Base-by-base conservation (phyloP, 2,113 vertebrate genomes). In the Peromyscus polionotus region DNA sequence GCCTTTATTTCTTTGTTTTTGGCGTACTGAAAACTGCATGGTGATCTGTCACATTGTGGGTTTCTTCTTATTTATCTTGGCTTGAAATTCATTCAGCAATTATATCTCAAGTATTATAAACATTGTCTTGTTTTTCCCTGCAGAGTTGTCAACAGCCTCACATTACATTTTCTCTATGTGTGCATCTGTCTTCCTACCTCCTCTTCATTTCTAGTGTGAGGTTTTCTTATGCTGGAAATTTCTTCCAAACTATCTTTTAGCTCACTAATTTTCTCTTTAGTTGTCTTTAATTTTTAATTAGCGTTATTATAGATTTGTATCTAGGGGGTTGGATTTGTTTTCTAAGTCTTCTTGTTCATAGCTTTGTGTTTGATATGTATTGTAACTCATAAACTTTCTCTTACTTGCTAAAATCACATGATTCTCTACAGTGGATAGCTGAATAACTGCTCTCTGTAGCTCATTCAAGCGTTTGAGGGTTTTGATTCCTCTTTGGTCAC, bases 201-300 rank as follows among this genome's bases (percentile, higher is more conserved):
- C 33, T 89, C 48, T 14, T 67, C 70, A 61, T 61, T 91, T 67
- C 91, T 13, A 63, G 39, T 57, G 65, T 16, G 36, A 45, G 61
- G 10, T 51, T 0, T 67, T 36, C 77, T n/a, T 67, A 2, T 0
- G 10, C 51, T 36, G 45, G 14, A 76, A 12, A 63, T 92, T 77
- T 94, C 77, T 89, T 59, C 65, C 24, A 11, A 31, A 42, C 76
- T 51, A 33, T n/a, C 90, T 89, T 94, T 91, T 76, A 93, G 20
- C 59, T 89, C 19, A 12, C 54, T 63, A 39, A 79, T 90, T 92
- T 92, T 93, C 79, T 96, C 73, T 96, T 79, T 10, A 61, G 28
- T 88, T 67, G 11, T 61, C 68, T 96, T 89, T 95, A 88, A 94
- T 51, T 91, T 96, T 95, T n/a, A 51, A 88, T 75, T 88, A 72